These are phyloP conservation scores for Origma solitaria DNA, from an alignment of 2,113 vertebrate genomes.

Conservation along the genomic window DNA sequence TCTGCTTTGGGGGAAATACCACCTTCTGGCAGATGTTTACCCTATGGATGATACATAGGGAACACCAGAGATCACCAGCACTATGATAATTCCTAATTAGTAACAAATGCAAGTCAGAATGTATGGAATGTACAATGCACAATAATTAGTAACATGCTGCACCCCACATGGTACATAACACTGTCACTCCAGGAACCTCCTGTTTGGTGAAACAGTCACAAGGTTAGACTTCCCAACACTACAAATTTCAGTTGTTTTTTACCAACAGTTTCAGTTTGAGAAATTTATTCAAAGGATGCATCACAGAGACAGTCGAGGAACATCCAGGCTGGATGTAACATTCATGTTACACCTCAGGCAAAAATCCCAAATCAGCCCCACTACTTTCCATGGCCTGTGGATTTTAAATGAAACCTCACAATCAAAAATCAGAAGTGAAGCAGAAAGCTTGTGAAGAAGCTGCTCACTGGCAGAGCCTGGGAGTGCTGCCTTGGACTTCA, in stretches of 20 bases:
- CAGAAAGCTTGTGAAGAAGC: neutral
- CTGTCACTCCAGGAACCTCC: neutral
- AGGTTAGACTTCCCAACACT: neutral
- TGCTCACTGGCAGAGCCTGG: neutral
- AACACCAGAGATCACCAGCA: neutral
- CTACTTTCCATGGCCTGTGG: neutral
- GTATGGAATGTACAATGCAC: neutral
- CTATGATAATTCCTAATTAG: neutral
- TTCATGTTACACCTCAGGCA: fast-evolving
- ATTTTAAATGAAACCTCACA: neutral
- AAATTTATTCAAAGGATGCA: neutral
- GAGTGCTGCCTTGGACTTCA: neutral
- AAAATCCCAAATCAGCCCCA: neutral
- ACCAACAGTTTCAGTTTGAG: neutral
- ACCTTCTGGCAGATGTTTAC: neutral
- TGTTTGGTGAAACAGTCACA: neutral
- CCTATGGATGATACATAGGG: neutral
- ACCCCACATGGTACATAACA: neutral
- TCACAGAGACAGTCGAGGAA: neutral
- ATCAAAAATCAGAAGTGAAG: neutral
- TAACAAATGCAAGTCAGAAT: neutral
- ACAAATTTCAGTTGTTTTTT: no score
- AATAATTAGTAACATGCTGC: neutral
- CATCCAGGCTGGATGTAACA: neutral
- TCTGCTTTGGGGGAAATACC: neutral